These are phyloP conservation scores for Ricordea florida DNA, from an alignment of 92 coral and sea anemone species.

Conservation along the genomic window DNA sequence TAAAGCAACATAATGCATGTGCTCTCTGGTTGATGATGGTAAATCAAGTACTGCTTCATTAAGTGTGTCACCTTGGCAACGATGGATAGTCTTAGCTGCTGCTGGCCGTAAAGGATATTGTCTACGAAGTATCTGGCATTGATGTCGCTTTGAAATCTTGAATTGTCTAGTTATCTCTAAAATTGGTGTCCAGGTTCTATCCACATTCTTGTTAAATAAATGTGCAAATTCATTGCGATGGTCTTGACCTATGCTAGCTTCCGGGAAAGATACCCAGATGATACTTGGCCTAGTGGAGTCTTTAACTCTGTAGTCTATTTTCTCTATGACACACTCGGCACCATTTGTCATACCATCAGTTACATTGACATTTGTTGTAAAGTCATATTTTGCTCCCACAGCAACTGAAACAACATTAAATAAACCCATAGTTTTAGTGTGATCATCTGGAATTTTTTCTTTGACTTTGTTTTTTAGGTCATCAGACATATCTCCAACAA, in stretches of 20 bases:
- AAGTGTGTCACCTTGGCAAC: too few relatives aligned
- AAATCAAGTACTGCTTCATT: too few relatives aligned
- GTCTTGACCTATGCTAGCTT: constrained; percentile 26
- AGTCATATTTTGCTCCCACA: constrained; percentile 64
- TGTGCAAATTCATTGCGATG: constrained; percentile 54
- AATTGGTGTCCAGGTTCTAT: constrained; percentile 53
- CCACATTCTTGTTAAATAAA: constrained; percentile 24
- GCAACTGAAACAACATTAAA: constrained; percentile 24
- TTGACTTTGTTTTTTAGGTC: constrained; percentile 49
- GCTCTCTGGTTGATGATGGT: constrained; percentile 64
- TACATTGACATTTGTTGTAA: constrained; percentile 60
- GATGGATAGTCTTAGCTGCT: too few relatives aligned
- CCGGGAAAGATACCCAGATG: constrained; percentile 71
- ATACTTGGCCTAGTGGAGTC: constrained; percentile 64
- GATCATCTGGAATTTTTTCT: constrained; percentile 49
- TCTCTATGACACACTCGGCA: constrained; percentile 60
- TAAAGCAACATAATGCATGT: constrained; percentile 41
- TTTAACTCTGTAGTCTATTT: constrained; percentile 67
- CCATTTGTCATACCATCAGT: constrained; percentile 79
- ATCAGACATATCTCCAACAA: constrained; percentile 70
- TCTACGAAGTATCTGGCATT: constrained; percentile 41
- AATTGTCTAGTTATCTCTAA: constrained; percentile 56
- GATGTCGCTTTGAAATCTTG: constrained; percentile 33
- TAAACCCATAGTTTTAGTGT: constrained; percentile 71
- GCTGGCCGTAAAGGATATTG: constrained; percentile 67